A percentile compares a stretch with the other conserved stretches of the same genome.
Conservation (phyloP, 35 echinoderm and acorn worm species). For the Ophioderma brevispina region DNA sequence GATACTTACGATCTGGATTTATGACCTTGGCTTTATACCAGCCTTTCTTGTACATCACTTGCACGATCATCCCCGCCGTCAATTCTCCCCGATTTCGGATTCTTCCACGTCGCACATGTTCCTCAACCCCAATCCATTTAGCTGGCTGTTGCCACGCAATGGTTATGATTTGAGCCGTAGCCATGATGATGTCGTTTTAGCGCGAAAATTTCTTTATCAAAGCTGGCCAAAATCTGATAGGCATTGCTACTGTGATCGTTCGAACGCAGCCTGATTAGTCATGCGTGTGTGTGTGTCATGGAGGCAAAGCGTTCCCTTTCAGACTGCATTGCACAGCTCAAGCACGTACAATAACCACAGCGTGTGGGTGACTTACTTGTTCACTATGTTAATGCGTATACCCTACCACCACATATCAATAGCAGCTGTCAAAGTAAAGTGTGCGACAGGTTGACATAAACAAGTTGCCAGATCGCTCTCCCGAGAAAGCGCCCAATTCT, state of each 20-base stretch:
- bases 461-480: neutral
- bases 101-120: neutral
- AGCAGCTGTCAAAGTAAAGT: slow-evolving; percentile 5
- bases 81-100: neutral
- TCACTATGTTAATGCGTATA: neutral
- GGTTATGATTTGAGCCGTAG: neutral
- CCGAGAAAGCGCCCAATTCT: neutral
- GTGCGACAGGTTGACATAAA: slow-evolving; percentile 12
- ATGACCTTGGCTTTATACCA: slow-evolving; percentile 5
- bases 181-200: neutral
- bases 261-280: neutral
- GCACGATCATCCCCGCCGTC: neutral
- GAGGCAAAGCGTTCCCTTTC: neutral
- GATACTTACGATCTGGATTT: slow-evolving; percentile 5
- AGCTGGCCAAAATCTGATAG: neutral
- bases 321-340: neutral
- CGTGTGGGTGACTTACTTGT: slow-evolving; percentile 4
- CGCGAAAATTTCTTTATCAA: neutral
- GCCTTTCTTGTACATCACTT: slow-evolving; percentile 5
- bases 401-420: slow-evolving; percentile 9
- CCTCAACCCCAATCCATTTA: neutral
- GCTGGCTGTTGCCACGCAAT: neutral
- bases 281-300: neutral
- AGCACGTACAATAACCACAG: slow-evolving; percentile 1
- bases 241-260: slow-evolving; percentile 6